Conservation (phyloP, 1,140 invertebrate genomes). For the Rhopalosiphum maidis region DNA sequence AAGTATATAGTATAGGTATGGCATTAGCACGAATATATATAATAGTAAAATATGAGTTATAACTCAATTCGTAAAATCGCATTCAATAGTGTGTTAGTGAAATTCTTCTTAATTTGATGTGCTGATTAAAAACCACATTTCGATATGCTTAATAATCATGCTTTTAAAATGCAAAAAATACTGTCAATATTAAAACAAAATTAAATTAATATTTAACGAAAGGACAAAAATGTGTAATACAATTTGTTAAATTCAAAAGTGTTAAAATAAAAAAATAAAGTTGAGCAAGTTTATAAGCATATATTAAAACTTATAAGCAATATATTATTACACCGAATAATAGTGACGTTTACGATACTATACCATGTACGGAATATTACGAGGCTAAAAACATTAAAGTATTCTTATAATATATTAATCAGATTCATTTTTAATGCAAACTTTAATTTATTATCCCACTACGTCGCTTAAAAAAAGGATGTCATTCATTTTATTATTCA, state of each 20-base stretch:
- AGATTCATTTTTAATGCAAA: neutral
- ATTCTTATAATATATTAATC: constrained; percentile 1
- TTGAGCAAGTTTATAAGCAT: neutral
- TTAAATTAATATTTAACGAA: too few relatives aligned
- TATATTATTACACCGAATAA: neutral
- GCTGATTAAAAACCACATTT: neutral
- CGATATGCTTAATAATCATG: neutral
- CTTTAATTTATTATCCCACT: constrained; percentile 7
- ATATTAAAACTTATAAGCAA: neutral
- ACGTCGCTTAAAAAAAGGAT: neutral
- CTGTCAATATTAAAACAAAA: neutral
- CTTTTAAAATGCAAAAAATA: neutral
- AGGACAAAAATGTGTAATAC: neutral
- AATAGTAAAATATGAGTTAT: neutral
- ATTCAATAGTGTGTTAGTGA: neutral
- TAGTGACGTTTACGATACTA: neutral
- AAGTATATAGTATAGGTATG: too few relatives aligned
- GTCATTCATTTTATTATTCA: neutral
- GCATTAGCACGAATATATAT: too few relatives aligned
- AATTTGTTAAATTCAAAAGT: neutral
- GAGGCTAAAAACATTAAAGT: neutral
- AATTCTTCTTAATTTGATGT: neutral
- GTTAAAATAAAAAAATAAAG: neutral
- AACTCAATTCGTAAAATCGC: neutral
- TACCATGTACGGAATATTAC: neutral